Percentiles rank a stretch among this genome's conserved stretches.
Evolutionary conservation across 30 jellyfish, hydroid and myxozoan genomes (phyloP).

Genomic region (Pseudorhiza aurosa): DNA sequence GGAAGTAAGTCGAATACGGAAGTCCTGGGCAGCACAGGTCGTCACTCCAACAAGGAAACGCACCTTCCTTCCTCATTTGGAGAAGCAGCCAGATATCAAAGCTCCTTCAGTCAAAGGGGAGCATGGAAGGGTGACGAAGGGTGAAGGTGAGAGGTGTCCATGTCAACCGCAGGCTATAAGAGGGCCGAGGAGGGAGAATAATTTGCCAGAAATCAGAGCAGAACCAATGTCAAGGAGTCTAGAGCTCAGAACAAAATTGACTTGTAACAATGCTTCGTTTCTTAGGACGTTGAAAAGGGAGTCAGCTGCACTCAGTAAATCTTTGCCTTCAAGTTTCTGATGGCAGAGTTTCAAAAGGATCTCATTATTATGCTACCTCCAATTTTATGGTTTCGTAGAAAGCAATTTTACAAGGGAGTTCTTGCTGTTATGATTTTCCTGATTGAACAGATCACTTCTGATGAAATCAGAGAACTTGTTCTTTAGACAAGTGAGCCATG

Average conservation of each 20-base stretch:
- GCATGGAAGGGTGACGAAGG: neutral
- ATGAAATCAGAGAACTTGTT: too few relatives aligned
- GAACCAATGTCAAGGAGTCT: neutral
- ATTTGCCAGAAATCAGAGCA: neutral
- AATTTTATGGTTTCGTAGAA: too few relatives aligned
- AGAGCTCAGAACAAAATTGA: constrained; percentile 12
- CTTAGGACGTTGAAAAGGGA: neutral
- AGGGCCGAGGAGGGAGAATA: neutral
- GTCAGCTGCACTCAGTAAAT: constrained; percentile 14
- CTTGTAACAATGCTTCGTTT: neutral
- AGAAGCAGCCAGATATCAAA: constrained; percentile 16
- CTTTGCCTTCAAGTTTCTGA: constrained; percentile 20
- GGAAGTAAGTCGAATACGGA: constrained; percentile 39
- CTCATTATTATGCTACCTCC: too few relatives aligned
- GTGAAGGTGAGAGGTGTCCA: neutral
- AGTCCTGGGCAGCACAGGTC: constrained; percentile 56
- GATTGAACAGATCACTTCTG: too few relatives aligned
- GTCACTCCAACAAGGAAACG: constrained; percentile 31
- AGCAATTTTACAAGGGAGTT: too few relatives aligned
- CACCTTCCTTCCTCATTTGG: constrained; percentile 53
- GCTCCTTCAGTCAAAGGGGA: neutral
- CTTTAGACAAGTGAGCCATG: too few relatives aligned
- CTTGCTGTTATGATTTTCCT: too few relatives aligned
- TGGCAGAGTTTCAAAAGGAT: neutral
- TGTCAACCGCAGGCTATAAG: neutral